A percentile compares a stretch with the other conserved stretches of the same genome.
phyloP scores from a whole-genome alignment of 2,797 vertebrate genomes.

The Myripristis jacobus region DNA sequence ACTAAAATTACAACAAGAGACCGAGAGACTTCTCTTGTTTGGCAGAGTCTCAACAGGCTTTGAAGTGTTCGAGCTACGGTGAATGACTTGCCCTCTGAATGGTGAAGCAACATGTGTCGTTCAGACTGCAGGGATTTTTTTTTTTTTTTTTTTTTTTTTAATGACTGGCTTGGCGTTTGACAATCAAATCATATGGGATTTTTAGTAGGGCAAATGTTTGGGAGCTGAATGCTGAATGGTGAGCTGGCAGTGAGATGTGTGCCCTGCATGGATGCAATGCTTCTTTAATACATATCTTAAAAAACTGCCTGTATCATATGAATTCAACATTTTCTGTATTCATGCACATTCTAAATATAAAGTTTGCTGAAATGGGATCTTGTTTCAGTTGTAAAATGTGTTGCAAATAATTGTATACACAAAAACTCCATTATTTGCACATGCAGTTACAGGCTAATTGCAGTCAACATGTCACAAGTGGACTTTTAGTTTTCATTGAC shows the following conservation, averaged over 20 bases:
- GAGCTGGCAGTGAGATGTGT: slow-evolving; percentile 9
- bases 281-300: background rate
- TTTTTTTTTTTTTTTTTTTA: slow-evolving; percentile 23
- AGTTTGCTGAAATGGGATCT: too few relatives aligned
- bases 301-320: too few relatives aligned
- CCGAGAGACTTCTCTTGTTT: slow-evolving; percentile 74
- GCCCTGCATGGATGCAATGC: background rate
- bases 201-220: slow-evolving; percentile 40
- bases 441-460: too few relatives aligned
- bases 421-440: too few relatives aligned
- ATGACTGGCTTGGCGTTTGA: slow-evolving; percentile 54
- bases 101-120: slow-evolving; percentile 75
- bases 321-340: too few relatives aligned
- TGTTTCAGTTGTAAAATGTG: too few relatives aligned
- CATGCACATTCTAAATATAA: too few relatives aligned
- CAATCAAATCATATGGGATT: slow-evolving; percentile 53
- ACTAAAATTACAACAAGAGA: slow-evolving; percentile 83
- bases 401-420: too few relatives aligned
- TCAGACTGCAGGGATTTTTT: slow-evolving; percentile 41
- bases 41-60: slow-evolving; percentile 79
- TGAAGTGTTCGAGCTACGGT: slow-evolving; percentile 78
- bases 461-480: background rate
- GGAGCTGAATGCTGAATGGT: slow-evolving; percentile 35
- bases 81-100: slow-evolving; percentile 78
- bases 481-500: background rate